These are phyloP conservation scores for Myiothlypis chrysogaster DNA, from an alignment of 2,797 vertebrate genomes.

Conservation along the genomic window DNA sequence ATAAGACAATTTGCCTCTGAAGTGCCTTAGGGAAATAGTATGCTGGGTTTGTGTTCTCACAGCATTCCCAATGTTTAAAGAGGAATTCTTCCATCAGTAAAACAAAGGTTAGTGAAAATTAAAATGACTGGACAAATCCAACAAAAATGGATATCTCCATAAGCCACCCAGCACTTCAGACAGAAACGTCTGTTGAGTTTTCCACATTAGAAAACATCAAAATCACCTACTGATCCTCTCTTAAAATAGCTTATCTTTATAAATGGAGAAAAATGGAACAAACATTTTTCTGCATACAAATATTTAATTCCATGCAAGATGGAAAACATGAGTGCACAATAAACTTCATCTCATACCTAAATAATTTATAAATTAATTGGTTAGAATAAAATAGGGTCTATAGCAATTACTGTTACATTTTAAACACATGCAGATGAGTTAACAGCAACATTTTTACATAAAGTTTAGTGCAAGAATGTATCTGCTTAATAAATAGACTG, in stretches of 20 bases:
- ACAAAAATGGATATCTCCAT: slow-evolving; percentile 25
- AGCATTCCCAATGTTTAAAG: slow-evolving; percentile 5
- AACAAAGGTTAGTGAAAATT: slow-evolving; percentile 54
- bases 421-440: slow-evolving; percentile 67
- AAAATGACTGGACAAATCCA: slow-evolving; percentile 58
- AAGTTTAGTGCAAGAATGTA: slow-evolving; percentile 70
- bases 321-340: slow-evolving; percentile 55
- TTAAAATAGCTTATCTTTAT: slow-evolving; percentile 42
- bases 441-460: slow-evolving; percentile 65
- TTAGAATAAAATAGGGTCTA: slow-evolving; percentile 55
- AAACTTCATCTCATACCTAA: slow-evolving; percentile 60
- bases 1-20: not conserved
- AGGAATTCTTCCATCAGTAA: not conserved
- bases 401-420: slow-evolving; percentile 48
- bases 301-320: slow-evolving; percentile 71
- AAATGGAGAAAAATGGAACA: slow-evolving; percentile 33
- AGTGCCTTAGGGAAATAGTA: slow-evolving; percentile 30
- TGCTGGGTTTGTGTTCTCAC: not conserved
- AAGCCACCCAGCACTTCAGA: slow-evolving; percentile 21
- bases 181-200: slow-evolving; percentile 33
- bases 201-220: slow-evolving; percentile 26
- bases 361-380: slow-evolving; percentile 44
- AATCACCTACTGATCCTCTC: not conserved
- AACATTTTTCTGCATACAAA: slow-evolving; percentile 58
- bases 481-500: slow-evolving; percentile 70